Evolutionary conservation across 2,797 vertebrate species (phyloP).

Genomic region (Cryptoblepharus egeriae): DNA sequence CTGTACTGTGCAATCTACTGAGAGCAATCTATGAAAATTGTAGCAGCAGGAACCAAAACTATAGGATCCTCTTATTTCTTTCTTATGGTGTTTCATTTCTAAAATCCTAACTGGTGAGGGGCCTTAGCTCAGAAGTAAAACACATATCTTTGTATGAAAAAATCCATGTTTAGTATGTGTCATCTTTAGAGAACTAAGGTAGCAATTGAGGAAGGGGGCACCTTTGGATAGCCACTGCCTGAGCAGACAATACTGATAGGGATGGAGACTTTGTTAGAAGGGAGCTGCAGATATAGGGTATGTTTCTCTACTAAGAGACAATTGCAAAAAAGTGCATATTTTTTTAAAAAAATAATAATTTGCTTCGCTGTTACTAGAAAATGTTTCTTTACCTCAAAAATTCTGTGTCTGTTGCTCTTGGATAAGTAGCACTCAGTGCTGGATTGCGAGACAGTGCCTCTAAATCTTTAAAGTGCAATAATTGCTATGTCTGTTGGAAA

Average conservation of each 20-base stretch:
- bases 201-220: background rate
- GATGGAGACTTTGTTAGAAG: background rate
- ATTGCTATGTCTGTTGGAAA: background rate
- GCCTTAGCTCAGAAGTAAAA: background rate
- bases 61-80: background rate
- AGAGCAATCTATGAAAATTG: background rate
- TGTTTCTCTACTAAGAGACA: background rate
- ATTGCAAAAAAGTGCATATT: background rate
- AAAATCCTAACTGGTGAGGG: background rate
- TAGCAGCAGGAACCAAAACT: background rate
- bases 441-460: background rate
- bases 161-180: background rate
- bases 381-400: conserved; percentile 22
- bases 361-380: background rate
- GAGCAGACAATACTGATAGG: background rate
- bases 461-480: background rate
- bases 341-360: too few relatives aligned
- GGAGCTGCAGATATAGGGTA: background rate
- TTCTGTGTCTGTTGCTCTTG: conserved; percentile 26
- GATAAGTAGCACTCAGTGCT: fast-evolving
- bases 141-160: background rate
- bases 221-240: background rate
- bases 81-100: background rate
- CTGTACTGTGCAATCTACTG: background rate
- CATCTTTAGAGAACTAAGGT: background rate